Conservation (phyloP, 2,888 invertebrate genomes). For the Rhagophthalmus giganteus region DNA sequence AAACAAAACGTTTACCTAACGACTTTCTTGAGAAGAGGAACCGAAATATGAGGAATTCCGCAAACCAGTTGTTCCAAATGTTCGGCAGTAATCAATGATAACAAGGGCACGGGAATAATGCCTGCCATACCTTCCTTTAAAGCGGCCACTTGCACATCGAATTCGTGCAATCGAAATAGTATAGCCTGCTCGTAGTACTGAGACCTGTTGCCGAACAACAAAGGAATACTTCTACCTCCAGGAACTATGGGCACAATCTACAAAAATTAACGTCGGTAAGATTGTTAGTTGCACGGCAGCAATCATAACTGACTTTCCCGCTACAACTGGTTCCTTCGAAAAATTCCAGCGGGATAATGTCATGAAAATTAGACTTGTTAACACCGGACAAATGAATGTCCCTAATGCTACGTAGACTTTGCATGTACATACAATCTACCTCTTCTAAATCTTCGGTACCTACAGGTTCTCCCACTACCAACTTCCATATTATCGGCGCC, state of each 20-base stretch:
- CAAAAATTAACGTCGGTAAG: no score
- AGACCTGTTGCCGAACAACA: constrained; percentile 62
- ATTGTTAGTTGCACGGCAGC: no score
- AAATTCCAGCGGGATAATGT: constrained; percentile 64
- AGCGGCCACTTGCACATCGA: constrained; percentile 64
- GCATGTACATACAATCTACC: constrained; percentile 61
- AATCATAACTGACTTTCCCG: constrained; percentile 55
- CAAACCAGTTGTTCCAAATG: constrained; percentile 66
- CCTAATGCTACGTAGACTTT: constrained; percentile 62
- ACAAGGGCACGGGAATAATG: constrained; percentile 65
- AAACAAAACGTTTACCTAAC: constrained; percentile 57
- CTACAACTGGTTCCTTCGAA: constrained; percentile 66
- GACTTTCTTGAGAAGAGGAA: constrained; percentile 62
- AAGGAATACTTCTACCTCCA: constrained; percentile 62
- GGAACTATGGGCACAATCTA: constrained; percentile 63
- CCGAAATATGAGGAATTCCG: constrained; percentile 64
- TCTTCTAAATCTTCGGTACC: constrained; percentile 66
- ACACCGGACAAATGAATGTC: constrained; percentile 65
- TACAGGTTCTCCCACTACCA: constrained; percentile 62
- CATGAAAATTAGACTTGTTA: constrained; percentile 62
- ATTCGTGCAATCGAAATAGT: constrained; percentile 63
- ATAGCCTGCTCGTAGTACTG: constrained; percentile 65
- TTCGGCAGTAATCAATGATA: constrained; percentile 62
- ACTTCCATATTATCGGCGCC: constrained; percentile 66
- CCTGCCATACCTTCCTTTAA: constrained; percentile 67